Conservation (phyloP, 2,797 vertebrate species). For the Chelidonichthys spinosus region DNA sequence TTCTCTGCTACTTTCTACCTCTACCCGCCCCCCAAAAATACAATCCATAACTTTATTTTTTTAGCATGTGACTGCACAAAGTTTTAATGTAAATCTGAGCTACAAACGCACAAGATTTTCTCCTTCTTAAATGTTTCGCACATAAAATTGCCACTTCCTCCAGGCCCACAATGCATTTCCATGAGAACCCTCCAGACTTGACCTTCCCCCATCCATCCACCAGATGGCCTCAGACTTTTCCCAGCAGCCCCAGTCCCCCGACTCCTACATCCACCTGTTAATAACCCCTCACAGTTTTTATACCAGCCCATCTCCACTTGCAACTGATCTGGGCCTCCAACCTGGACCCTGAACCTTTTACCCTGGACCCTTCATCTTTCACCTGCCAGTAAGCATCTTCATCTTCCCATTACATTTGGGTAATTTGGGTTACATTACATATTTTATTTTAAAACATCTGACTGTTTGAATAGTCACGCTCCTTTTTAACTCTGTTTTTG, state of each 20-base stretch:
- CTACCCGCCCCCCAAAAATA: no score
- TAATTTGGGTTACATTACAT: background rate
- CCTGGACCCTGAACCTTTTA: background rate
- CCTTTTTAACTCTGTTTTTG: no score
- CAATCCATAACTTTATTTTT: no score
- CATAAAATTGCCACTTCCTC: no score
- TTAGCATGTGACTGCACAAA: no score
- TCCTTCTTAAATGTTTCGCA: no score
- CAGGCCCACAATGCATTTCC: no score
- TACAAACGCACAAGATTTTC: no score
- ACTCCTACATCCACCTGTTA: background rate
- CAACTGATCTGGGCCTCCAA: no score
- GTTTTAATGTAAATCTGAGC: no score
- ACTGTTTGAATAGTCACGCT: no score
- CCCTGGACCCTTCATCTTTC: background rate
- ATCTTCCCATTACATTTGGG: background rate
- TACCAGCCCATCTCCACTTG: background rate
- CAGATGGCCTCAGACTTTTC: background rate
- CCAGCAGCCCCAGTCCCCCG: background rate
- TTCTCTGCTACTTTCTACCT: no score
- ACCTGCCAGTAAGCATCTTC: background rate
- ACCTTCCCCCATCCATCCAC: background rate
- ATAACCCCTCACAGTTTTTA: background rate
- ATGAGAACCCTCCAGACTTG: background rate
- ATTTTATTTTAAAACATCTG: background rate